Evolutionary conservation across 1,140 invertebrate genomes (phyloP), one percentile per base, ranked within the genome.

Genomic region (Drosophila bocki): DNA sequence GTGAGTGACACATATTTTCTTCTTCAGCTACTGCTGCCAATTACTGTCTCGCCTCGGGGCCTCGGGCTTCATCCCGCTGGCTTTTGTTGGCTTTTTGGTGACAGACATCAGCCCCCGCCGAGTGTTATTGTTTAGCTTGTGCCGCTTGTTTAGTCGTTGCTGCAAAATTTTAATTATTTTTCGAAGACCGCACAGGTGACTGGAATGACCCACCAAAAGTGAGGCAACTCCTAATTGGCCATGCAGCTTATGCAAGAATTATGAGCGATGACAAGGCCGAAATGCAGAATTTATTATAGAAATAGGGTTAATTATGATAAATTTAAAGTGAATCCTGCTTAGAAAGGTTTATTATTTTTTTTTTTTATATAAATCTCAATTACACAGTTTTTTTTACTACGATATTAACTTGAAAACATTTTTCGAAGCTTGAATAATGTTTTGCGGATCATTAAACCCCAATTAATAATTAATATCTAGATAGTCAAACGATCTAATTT

Each of bases 81-180:
- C 32, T 22, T 37, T 72, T 65, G 29, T 79, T 51, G 57, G 59
- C 51, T 67, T 54, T 80, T 75, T 22, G 53, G 53, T n/a, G 53
- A 56, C 53, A 56, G 19, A 56, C 57, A 11, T 51, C 50, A 61
- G 53, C 47, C 75, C 71, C 69, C 75, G 62, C 63, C 64, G 54
- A 26, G 32, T 19, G 41, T 78, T 74, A 51, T 65, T 69, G 44
- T 63, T 65, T 57, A 47, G 37, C 54, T 35, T 80, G 58, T 50
- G 61, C 50, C 51, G 60, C 65, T 65, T 60, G 68, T 61, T 74
- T 74, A 50, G 39, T 58, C 37, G 53, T 82, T 82, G 68, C 58
- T 26, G 59, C 51, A 78, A 72, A 79, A 65, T 71, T 71, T 74
- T 79, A 80, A 72, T 81, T 71, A 71, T 71, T 60, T 82, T 77